These are phyloP conservation scores for Suillia variegata DNA, from an alignment of 2,888 invertebrate species.

Conservation along the genomic window DNA sequence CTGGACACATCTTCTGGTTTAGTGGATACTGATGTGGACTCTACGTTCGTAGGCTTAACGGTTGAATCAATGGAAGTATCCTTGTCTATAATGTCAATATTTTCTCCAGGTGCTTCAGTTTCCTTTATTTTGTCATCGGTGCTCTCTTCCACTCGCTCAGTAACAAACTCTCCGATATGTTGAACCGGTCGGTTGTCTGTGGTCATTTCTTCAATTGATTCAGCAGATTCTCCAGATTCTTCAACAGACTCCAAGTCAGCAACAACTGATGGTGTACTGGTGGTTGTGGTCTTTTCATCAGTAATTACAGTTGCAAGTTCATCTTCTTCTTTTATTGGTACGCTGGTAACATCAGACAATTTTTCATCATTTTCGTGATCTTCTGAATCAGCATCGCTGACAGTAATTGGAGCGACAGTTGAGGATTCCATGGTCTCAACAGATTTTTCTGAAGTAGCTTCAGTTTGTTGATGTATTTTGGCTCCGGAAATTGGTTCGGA, in stretches of 20 bases:
- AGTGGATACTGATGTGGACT: conserved; percentile 1
- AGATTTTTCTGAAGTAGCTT: conserved; percentile 22
- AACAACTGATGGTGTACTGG: conserved; percentile 28
- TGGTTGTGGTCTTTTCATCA: conserved; percentile 12
- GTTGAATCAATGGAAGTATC: conserved; percentile 10
- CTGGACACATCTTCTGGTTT: conserved; percentile 14
- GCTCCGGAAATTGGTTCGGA: conserved; percentile 16
- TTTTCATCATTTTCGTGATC: too few species aligned
- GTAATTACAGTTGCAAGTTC: too few species aligned
- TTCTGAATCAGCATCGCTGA: too few species aligned
- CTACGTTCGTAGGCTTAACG: conserved; percentile 6
- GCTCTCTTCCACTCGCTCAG: conserved; percentile 31
- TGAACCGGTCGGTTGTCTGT: conserved; percentile 31
- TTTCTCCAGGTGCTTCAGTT: conserved; percentile 15
- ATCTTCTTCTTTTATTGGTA: too few species aligned
- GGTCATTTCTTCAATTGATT: conserved; percentile 46
- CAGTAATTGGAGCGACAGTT: too few species aligned
- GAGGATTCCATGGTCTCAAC: too few species aligned
- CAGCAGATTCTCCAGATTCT: conserved; percentile 43
- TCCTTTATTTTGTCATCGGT: conserved; percentile 15
- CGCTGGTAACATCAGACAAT: too few species aligned
- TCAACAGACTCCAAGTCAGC: conserved; percentile 45
- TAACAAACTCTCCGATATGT: conserved; percentile 34
- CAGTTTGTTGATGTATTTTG: conserved; percentile 33
- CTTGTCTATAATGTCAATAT: not conserved